These are phyloP conservation scores for Phodopus roborovskii DNA, from an alignment of 2,113 vertebrate genomes.

Conservation along the genomic window DNA sequence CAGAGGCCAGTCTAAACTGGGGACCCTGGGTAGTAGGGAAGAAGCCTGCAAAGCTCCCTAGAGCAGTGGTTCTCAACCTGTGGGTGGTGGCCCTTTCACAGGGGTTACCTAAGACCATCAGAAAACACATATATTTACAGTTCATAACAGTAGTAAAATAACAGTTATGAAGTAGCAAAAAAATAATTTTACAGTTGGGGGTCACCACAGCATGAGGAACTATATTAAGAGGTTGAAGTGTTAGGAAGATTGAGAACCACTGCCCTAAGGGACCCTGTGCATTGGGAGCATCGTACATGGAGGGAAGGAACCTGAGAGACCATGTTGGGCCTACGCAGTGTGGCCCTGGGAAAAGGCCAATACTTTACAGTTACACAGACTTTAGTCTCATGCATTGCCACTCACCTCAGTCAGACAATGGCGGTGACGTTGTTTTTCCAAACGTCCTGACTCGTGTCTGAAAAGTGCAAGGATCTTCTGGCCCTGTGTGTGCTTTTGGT, in stretches of 20 bases:
- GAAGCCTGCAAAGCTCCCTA: background rate
- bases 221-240: background rate
- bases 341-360: background rate
- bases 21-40: too few species aligned
- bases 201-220: background rate
- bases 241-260: background rate
- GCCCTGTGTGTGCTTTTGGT: background rate
- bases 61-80: background rate
- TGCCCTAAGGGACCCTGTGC: background rate
- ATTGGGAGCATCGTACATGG: rapidly evolving
- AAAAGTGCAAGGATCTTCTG: background rate
- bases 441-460: background rate
- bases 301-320: background rate
- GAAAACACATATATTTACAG: background rate
- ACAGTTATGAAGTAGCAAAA: background rate
- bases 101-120: background rate
- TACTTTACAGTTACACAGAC: background rate
- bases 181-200: background rate
- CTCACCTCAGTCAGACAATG: background rate
- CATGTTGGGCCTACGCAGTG: rapidly evolving
- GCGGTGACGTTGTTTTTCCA: background rate
- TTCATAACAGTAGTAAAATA: background rate
- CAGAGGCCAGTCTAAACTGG: background rate
- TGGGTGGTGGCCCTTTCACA: background rate
- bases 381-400: background rate